A percentile compares a stretch with the other conserved stretches of the same genome.
These are phyloP conservation scores for Eublepharis macularius DNA, from an alignment of 2,113 vertebrate species.

Conservation along the genomic window DNA sequence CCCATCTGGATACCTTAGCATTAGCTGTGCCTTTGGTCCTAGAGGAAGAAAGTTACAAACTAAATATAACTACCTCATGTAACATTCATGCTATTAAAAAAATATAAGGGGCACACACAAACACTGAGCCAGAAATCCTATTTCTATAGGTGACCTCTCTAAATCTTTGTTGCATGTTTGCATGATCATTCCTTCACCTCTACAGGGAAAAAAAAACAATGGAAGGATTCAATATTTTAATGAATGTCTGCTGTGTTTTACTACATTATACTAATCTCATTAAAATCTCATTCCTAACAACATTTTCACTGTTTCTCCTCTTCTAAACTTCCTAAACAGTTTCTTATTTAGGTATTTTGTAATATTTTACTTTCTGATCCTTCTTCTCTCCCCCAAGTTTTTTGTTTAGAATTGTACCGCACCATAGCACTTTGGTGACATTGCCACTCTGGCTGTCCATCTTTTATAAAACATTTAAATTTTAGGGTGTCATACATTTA, in stretches of 20 bases:
- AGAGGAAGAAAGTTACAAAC: constrained; percentile 50
- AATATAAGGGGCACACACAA: neutral
- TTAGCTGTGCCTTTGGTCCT: constrained; percentile 98
- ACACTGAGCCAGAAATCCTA: neutral
- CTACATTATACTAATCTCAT: neutral
- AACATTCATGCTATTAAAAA: neutral
- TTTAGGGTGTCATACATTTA: neutral
- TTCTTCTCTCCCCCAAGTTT: neutral
- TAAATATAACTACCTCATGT: neutral
- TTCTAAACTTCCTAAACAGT: neutral
- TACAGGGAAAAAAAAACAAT: neutral
- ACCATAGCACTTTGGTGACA: neutral
- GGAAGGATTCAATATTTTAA: neutral
- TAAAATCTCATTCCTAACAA: neutral
- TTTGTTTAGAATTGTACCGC: neutral
- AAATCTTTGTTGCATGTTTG: neutral
- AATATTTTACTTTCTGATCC: neutral
- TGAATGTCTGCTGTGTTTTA: too few relatives aligned
- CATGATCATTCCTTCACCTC: too few relatives aligned
- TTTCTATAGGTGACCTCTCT: neutral
- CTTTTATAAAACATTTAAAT: neutral
- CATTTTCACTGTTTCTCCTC: neutral
- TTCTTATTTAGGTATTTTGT: neutral
- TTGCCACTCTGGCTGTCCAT: neutral
- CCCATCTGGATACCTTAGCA: constrained; percentile 98